Evolutionary conservation across 2,888 invertebrate species (phyloP), one percentile per base, ranked within the genome.

Genomic region (Ellobium chinense): DNA sequence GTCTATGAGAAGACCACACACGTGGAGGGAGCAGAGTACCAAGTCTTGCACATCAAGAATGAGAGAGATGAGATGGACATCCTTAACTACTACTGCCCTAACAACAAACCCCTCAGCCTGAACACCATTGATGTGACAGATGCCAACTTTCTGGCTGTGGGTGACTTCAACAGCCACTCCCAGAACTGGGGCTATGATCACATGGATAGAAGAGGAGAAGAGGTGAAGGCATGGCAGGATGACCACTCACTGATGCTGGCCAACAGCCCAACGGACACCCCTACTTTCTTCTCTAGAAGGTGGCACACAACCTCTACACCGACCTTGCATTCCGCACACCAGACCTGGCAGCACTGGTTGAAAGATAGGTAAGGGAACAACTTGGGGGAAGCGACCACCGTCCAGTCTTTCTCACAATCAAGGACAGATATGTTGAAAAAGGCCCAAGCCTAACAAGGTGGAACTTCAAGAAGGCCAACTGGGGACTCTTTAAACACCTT

Each of bases 371-470:
- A 1, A 31, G 56, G 36, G 63, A 76, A 14, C 79, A 77, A 68
- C 77, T 83, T 12, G 83, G 68, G 27, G 81, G 69, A 3, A 83
- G 81, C 14, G 77, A 83, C 56, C 72, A 81, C 29, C 46, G 29
- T 2, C 77, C 77, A 46, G 69, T 39, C 5, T 69, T 46, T 60
- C 14, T 60, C 24, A 27, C 27, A 5, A 2, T 60, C 1, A 12
- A 60, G 29, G 29, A 60, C 29, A 29, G 29, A 24, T n/a, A n/a
- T 27, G 60, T 60, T 29, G 29, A 27, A 29, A 29, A 60, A 14
- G 29, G 27, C 27, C 24, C 9, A 5, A 60, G 27, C 14, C 60
- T 60, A 27, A 29, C n/a, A n/a, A 14, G 60, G 27, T 27, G 60
- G 27, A 60, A 60, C 29, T 14, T 29, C 27, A 60, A 27, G 27